Conservation (phyloP, 2,113 vertebrate species). For the Cheirogaleus medius region DNA sequence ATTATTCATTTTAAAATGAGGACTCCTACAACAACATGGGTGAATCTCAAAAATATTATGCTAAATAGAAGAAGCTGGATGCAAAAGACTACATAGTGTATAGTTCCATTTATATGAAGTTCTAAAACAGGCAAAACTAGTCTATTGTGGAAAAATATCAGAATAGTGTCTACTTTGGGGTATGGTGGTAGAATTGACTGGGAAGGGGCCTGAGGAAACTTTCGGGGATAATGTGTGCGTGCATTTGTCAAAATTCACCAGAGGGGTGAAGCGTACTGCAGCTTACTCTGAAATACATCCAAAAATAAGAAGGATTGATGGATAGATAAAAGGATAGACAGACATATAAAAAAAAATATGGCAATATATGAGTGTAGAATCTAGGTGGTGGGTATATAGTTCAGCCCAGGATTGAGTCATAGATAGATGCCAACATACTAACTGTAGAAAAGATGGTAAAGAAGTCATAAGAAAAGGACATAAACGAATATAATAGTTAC, state of each 20-base stretch:
- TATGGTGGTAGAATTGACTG: not conserved
- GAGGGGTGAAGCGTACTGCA: not conserved
- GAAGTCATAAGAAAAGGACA: not conserved
- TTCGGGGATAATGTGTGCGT: not conserved
- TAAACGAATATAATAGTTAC: not conserved
- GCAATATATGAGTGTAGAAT: constrained; percentile 3
- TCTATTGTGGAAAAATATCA: not conserved
- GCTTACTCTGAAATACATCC: constrained; percentile 8
- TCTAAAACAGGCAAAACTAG: not conserved
- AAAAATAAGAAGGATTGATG: not conserved
- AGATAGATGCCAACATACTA: not conserved
- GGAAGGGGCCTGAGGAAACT: not conserved
- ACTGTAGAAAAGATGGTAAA: not conserved
- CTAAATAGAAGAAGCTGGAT: not conserved
- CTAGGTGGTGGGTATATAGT: not conserved
- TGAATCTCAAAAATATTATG: not conserved
- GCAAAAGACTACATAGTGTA: not conserved
- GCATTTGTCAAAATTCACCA: not conserved
- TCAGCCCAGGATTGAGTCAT: not conserved
- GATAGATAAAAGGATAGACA: not conserved
- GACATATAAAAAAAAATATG: not conserved
- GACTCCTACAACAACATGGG: not conserved
- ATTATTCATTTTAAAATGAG: not conserved
- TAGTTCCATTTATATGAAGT: not conserved
- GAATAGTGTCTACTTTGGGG: not conserved